Percentiles rank a stretch among this genome's conserved stretches.
Conservation (phyloP, 2,888 invertebrate genomes). For the Arrhopalites spinosus region DNA sequence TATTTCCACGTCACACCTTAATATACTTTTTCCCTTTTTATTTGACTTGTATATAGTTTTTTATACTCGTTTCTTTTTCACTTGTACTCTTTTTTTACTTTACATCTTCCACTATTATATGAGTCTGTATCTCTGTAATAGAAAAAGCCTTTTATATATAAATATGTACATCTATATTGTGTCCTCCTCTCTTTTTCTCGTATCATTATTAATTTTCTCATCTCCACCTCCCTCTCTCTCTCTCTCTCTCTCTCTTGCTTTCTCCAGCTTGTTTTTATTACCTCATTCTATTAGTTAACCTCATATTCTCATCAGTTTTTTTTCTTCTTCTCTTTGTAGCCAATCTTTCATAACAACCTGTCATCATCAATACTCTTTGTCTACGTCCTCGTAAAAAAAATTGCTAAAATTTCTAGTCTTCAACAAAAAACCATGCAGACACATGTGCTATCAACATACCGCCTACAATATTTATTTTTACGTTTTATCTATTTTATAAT, state of each 20-base stretch:
- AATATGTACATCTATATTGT: not conserved
- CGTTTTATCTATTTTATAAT: too few relatives aligned
- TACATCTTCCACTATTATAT: too few relatives aligned
- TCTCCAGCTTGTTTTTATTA: conserved; percentile 44
- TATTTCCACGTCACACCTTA: conserved; percentile 46
- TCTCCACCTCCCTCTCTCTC: conserved; percentile 15
- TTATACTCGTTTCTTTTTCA: not conserved
- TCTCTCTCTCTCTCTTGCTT: conserved; percentile 33
- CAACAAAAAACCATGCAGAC: not conserved
- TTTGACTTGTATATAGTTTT: not conserved
- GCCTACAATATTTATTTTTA: too few relatives aligned
- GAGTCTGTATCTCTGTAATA: too few relatives aligned
- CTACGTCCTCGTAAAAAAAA: conserved; percentile 20
- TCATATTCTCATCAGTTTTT: conserved; percentile 35
- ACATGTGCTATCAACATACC: not conserved
- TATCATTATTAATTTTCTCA: conserved; percentile 45
- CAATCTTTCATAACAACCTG: conserved; percentile 17
- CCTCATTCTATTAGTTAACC: conserved; percentile 39
- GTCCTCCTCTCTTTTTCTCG: conserved; percentile 27
- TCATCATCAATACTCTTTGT: conserved; percentile 4
- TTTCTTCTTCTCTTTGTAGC: not conserved
- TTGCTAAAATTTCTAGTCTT: conserved; percentile 8
- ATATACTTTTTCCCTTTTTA: conserved; percentile 27
- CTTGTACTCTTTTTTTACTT: not conserved
- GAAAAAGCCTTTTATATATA: too few relatives aligned